Evolutionary conservation across 2,113 vertebrate genomes (phyloP).

Genomic region (Psilopogon haemacephalus): DNA sequence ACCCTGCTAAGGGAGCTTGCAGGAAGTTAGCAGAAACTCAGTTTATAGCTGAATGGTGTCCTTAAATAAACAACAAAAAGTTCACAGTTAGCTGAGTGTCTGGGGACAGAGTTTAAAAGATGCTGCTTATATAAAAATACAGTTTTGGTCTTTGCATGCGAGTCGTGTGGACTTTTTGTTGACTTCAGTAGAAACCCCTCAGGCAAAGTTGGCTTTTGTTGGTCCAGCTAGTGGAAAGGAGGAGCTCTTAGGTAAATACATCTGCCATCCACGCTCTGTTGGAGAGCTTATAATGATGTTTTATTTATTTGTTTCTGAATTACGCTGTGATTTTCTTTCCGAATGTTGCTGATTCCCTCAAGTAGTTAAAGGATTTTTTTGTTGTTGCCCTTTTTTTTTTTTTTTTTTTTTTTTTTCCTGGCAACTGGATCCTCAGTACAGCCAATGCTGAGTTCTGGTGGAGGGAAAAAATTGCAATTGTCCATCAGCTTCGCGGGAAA

Average conservation of each 20-base stretch:
- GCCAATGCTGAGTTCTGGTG: conserved; percentile 14
- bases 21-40: rapidly evolving
- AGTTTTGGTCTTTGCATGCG: conserved; percentile 19
- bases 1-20: background rate
- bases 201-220: conserved; percentile 7
- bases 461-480: conserved; percentile 57
- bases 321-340: background rate
- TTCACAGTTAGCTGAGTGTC: background rate
- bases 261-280: conserved; percentile 15
- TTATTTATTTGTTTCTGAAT: conserved; percentile 33
- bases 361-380: conserved; percentile 43
- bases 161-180: conserved; percentile 1
- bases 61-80: background rate
- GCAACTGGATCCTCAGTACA: background rate
- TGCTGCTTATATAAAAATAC: conserved; percentile 13
- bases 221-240: background rate
- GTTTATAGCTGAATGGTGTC: background rate
- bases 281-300: background rate
- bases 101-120: background rate
- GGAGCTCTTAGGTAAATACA: conserved; percentile 54
- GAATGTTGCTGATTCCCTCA: conserved; percentile 18
- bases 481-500: conserved; percentile 48
- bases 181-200: conserved; percentile 3
- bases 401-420: conserved; percentile 43
- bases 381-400: conserved; percentile 59